These are phyloP conservation scores for Falcaria lacertinaria DNA, from an alignment of 2,888 invertebrate genomes.

Conservation along the genomic window DNA sequence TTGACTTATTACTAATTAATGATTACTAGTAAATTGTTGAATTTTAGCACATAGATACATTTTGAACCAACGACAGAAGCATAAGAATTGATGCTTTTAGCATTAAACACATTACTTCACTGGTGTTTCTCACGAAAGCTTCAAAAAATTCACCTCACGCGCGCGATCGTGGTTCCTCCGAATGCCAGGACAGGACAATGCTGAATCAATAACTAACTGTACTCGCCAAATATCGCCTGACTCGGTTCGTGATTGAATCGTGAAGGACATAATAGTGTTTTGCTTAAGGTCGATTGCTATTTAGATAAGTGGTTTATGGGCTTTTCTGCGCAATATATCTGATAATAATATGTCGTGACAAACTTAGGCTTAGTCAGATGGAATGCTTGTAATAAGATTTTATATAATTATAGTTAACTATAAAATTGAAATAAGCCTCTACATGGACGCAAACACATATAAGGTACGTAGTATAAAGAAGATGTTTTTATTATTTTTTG, in stretches of 20 bases:
- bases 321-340: neutral
- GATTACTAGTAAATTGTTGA: too few relatives aligned
- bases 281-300: constrained; percentile 2
- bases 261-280: constrained; percentile 27
- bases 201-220: constrained; percentile 75
- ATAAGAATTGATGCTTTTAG: constrained; percentile 26
- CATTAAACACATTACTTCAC: constrained; percentile 48
- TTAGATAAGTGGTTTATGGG: neutral
- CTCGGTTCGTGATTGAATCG: constrained; percentile 30
- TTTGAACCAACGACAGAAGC: neutral
- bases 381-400: too few relatives aligned
- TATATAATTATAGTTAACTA: too few relatives aligned
- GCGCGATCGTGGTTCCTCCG: constrained; percentile 35
- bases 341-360: too few relatives aligned
- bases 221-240: constrained; percentile 59
- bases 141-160: constrained; percentile 61
- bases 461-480: too few relatives aligned
- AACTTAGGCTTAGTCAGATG: too few relatives aligned
- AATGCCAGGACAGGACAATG: constrained; percentile 66
- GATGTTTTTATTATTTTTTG: too few relatives aligned
- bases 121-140: constrained; percentile 60
- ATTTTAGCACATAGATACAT: neutral
- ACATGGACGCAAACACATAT: too few relatives aligned
- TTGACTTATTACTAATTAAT: too few relatives aligned
- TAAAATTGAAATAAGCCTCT: too few relatives aligned